These are phyloP conservation scores for Rhea americana DNA, from an alignment of 2,113 vertebrate species.

Conservation along the genomic window DNA sequence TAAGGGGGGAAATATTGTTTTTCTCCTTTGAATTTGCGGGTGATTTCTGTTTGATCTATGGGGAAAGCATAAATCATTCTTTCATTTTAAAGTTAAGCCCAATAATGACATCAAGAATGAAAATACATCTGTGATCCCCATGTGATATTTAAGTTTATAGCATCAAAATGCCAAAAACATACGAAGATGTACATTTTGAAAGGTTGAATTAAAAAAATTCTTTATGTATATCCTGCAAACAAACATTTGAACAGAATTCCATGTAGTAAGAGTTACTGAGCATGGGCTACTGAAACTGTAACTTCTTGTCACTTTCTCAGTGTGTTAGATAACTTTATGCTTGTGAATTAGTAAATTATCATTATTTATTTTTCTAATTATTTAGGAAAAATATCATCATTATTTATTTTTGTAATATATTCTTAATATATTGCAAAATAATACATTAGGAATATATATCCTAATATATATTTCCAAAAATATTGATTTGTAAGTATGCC, in stretches of 20 bases:
- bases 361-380: constrained; percentile 3
- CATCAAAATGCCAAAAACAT: not conserved
- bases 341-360: constrained; percentile 49
- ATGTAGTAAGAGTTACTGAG: constrained; percentile 28
- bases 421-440: too few species aligned
- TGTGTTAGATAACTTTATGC: not conserved
- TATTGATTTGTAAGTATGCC: constrained; percentile 38
- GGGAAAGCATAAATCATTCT: not conserved
- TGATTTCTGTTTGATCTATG: not conserved
- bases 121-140: not conserved
- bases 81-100: not conserved
- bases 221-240: not conserved
- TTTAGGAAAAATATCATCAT: too few species aligned
- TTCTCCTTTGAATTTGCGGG: constrained; percentile 5
- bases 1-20: not conserved
- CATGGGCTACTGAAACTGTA: constrained; percentile 31
- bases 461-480: not conserved
- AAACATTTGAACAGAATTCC: constrained; percentile 24
- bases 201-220: not conserved
- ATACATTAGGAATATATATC: too few species aligned
- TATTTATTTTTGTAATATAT: too few species aligned
- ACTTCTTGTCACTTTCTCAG: not conserved
- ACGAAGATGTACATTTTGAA: not conserved
- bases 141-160: not conserved
- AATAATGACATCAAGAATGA: not conserved